Evolutionary conservation across 92 coral and sea anemone species (phyloP), one percentile per base, ranked within the genome.

Genomic region (Montipora capitata): DNA sequence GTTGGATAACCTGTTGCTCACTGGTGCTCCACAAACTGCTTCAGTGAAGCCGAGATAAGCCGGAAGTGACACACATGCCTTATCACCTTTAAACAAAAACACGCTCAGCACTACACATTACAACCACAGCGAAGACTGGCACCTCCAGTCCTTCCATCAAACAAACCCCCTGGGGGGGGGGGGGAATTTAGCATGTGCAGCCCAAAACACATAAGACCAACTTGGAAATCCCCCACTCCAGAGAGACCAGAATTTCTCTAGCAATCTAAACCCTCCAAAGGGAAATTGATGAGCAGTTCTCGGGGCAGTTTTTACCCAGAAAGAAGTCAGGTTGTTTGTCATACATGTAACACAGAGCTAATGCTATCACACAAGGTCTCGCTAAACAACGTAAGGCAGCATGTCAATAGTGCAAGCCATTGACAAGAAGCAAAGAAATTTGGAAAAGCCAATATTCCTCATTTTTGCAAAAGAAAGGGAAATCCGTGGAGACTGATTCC

Each of bases 301-400:
- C 74, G 35, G 42, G 14, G 74, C 49, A 49, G 64, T 79, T 79
- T 64, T 57, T 71, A 20, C 65, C 84, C 75, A 16, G 82, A 77
- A 77, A 77, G 82, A 56, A 77, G 38, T 54, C 82, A 27, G 27
- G 82, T 77, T 44, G 64, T 52, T 72, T 79, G 84, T 71, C 57
- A 74, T 79, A 79, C 42, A 72, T 79, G 84, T 49, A 64, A 79
- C 72, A 79, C 73, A 65, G 84, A 79, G 84, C 84, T 79, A 59
- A 70, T 76, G 45, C 72, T 79, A 15, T 79, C 84, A 40, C 62
- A 79, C 40, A 79, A 62, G 65, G 84, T 59, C 64, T 57, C 84
- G 84, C 51, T 40, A 44, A 79, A 79, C 84, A 63, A 79, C 58
- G 75, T 79, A 52, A 72, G 64, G 64, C 84, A 79, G 74, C 74